Evolutionary conservation across 2,888 invertebrate species (phyloP), one percentile per base, ranked within the genome.

Genomic region (Drosophila rubida): DNA sequence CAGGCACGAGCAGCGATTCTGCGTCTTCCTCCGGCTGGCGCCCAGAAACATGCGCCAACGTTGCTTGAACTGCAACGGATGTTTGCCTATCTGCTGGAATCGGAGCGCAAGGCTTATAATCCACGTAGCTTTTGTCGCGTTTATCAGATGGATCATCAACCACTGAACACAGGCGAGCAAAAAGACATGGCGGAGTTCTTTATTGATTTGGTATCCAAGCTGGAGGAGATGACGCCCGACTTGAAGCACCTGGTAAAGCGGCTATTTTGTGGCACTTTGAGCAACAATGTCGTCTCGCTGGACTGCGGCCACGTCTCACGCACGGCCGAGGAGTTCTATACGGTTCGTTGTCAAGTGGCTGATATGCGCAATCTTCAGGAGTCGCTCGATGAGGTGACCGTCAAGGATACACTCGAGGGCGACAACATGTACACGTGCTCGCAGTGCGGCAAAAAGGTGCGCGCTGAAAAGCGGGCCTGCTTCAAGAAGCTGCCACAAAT

Each of bases 121-220:
- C 98, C 98, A 0, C 94, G 97, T 49, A 97, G 97, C 78, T 98
- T 98, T 91, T 98, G 98, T 91, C 97, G 98, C 78, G 97, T 97
- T 0, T 98, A 98, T 92, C 97, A 97, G 55, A 98, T 98, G 98
- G 98, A 98, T 91, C 97, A 98, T 90, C 98, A 98, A 90, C 97
- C 98, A 0, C 92, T 98, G 6, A 98, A 98, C 91, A 98, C 98
- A 0, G 98, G 98, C 0, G 98, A 98, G 90, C 98, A 98, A 92
- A 98, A 98, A 90, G 98, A 98, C 90, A 98, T 98, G 98, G 98
- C 98, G 0, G 98, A 98, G 92, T 98, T 98, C 93, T 98, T 98
- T 91, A 98, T 98, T 57, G 98, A 98, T 93, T 94, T 98, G 46
- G 98, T 98, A 27, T 97, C 97, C 19, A 98, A 98, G 91, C 92